phyloP scores from a whole-genome alignment of 2,113 vertebrate genomes.

The Machaerirhynchus nigripectus region DNA sequence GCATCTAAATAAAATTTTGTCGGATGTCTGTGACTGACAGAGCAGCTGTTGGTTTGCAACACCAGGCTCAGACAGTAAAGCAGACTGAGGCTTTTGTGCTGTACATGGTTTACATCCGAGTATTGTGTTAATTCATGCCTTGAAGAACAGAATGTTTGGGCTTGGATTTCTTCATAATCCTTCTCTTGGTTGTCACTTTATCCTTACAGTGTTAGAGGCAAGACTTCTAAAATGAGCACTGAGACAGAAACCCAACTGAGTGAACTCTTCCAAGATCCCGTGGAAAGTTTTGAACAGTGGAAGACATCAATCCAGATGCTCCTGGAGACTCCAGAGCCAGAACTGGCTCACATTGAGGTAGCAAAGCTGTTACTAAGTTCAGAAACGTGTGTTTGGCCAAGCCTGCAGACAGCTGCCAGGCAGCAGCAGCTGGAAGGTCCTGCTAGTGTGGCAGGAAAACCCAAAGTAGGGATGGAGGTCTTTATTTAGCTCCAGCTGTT shows the following conservation, averaged over 20 bases:
- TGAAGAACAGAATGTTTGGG: background rate
- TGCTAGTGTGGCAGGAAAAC: background rate
- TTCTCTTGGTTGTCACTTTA: background rate
- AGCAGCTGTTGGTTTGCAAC: background rate
- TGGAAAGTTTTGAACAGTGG: conserved; percentile 83
- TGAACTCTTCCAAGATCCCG: conserved; percentile 77
- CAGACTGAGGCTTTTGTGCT: conserved; percentile 15
- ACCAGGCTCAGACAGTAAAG: background rate
- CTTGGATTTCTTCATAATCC: conserved; percentile 10
- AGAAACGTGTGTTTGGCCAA: background rate
- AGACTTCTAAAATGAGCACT: conserved; percentile 72
- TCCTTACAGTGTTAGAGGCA: conserved; percentile 79
- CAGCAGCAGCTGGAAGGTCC: background rate
- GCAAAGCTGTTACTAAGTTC: background rate
- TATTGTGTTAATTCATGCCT: background rate
- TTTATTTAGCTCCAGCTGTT: background rate
- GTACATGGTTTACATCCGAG: background rate
- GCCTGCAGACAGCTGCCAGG: background rate
- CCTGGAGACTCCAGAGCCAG: conserved; percentile 79
- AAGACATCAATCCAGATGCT: conserved; percentile 72
- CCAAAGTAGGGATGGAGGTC: background rate
- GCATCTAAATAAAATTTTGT: conserved; percentile 4
- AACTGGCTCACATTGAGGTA: conserved; percentile 84
- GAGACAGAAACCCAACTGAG: conserved; percentile 73
- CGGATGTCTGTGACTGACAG: background rate